These are phyloP conservation scores for Drosophila lini DNA, from an alignment of 1,140 invertebrate genomes.

Conservation along the genomic window DNA sequence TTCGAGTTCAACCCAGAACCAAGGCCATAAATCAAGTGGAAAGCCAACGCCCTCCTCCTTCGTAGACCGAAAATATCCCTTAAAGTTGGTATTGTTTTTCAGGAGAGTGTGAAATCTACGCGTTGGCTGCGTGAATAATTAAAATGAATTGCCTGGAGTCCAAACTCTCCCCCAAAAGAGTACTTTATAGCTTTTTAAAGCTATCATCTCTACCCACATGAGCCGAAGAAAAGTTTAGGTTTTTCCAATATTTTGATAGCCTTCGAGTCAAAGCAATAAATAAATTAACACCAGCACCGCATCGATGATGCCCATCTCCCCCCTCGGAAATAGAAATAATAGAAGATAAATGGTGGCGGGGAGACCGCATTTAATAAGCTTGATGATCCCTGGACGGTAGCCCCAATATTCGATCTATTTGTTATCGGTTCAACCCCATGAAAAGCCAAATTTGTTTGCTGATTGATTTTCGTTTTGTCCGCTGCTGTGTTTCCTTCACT, in stretches of 20 bases:
- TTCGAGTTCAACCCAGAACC: conserved; percentile 36
- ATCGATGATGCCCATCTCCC: conserved; percentile 22
- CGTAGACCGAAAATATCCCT: conserved; percentile 4
- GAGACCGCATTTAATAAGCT: conserved; percentile 43
- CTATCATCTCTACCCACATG: conserved; percentile 34
- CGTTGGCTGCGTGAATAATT: conserved; percentile 74
- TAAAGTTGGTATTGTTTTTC: conserved; percentile 40
- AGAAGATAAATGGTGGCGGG: conserved; percentile 50
- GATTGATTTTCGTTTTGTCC: conserved; percentile 65
- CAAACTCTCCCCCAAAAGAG: conserved; percentile 8
- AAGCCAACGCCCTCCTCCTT: conserved; percentile 30
- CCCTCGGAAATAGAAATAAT: neutral
- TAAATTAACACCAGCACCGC: conserved; percentile 64
- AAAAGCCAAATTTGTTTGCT: conserved; percentile 57
- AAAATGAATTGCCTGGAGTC: conserved; percentile 71
- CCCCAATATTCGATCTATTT: conserved; percentile 13
- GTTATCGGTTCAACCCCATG: conserved; percentile 15
- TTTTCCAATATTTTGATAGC: conserved; percentile 70
- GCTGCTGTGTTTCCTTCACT: conserved; percentile 10
- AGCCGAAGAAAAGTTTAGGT: conserved; percentile 17
- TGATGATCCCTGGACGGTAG: conserved; percentile 50
- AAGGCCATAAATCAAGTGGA: conserved; percentile 74
- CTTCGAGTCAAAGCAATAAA: conserved; percentile 67
- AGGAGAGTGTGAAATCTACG: conserved; percentile 69
- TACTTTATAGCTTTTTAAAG: conserved; percentile 75